Evolutionary conservation across 2,888 invertebrate species (phyloP).

Genomic region (Emmelina monodactyla): DNA sequence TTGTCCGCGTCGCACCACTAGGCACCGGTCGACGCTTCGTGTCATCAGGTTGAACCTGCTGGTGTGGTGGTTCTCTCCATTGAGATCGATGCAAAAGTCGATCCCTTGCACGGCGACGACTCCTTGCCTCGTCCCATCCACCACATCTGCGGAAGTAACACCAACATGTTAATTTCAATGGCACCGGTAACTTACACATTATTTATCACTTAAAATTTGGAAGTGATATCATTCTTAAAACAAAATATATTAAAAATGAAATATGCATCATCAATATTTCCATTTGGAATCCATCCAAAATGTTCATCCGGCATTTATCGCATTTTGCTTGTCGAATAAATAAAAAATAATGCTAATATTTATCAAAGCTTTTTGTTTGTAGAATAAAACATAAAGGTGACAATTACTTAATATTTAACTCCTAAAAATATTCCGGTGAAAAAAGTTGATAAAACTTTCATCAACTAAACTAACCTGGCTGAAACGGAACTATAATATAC

Average conservation of each 20-base stretch:
- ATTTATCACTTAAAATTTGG: neutral
- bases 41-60: slow-evolving; percentile 79
- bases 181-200: neutral
- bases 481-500: slow-evolving; percentile 47
- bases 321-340: neutral
- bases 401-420: neutral
- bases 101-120: slow-evolving; percentile 76
- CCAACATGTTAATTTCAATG: neutral
- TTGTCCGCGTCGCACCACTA: slow-evolving; percentile 86
- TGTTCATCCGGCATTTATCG: slow-evolving; percentile 6
- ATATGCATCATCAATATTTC: neutral
- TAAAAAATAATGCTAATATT: neutral
- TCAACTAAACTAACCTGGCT: slow-evolving; percentile 33
- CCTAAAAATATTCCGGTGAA: neutral
- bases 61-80: slow-evolving; percentile 81
- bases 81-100: slow-evolving; percentile 76
- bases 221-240: neutral
- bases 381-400: neutral
- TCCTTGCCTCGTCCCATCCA: slow-evolving; percentile 54
- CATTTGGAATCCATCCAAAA: slow-evolving; percentile 29
- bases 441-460: slow-evolving; percentile 8
- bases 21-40: slow-evolving; percentile 61
- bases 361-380: neutral
- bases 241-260: too few relatives aligned
- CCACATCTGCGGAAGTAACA: slow-evolving; percentile 35